Conservation (phyloP, 2,888 invertebrate genomes). For the Fissipunctia ypsillon region DNA sequence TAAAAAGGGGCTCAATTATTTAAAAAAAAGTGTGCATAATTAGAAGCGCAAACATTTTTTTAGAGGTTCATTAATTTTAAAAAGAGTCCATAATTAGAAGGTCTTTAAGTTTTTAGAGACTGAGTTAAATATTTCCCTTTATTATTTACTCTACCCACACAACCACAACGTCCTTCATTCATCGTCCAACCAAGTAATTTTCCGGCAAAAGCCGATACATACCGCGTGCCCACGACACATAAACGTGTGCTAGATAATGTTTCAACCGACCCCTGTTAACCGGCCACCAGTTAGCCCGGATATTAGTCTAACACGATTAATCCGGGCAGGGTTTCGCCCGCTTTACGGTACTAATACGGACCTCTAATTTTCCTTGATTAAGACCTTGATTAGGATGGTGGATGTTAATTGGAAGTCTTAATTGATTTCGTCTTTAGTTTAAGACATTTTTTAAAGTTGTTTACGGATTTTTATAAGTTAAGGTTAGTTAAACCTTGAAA, state of each 20-base stretch:
- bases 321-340: conserved; percentile 53
- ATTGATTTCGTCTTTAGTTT: conserved; percentile 21
- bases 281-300: conserved; percentile 62
- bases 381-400: conserved; percentile 47
- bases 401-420: conserved; percentile 43
- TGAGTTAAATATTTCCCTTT: not conserved
- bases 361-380: conserved; percentile 58
- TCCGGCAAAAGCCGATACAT: not conserved
- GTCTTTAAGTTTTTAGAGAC: not conserved
- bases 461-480: not conserved
- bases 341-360: conserved; percentile 48
- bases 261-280: conserved; percentile 56
- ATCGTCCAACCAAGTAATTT: not conserved
- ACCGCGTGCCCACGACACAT: conserved; percentile 12
- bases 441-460: not conserved
- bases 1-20: not conserved
- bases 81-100: no score
- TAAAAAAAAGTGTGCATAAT: not conserved
- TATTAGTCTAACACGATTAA: conserved; percentile 71
- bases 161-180: not conserved
- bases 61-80: no score
- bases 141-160: not conserved
- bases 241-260: conserved; percentile 46
- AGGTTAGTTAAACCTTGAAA: not conserved
- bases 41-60: not conserved